Conservation (phyloP, 2,888 invertebrate genomes). For the Mactromeris polynyma region DNA sequence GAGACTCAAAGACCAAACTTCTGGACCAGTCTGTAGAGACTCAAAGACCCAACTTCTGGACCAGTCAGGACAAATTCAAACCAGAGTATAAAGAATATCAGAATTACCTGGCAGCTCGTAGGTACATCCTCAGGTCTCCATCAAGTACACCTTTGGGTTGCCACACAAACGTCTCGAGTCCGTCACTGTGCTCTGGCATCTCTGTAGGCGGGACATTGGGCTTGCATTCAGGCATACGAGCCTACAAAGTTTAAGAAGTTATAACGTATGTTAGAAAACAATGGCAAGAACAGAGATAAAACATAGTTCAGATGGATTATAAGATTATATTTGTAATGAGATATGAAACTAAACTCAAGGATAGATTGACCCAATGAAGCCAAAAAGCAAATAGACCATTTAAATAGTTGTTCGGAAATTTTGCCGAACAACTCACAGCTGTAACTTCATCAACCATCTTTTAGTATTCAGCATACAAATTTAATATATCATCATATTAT, state of each 20-base stretch:
- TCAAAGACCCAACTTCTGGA: background rate
- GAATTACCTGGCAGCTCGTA: conserved; percentile 94
- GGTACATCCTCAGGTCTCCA: conserved; percentile 98
- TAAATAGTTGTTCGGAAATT: no score
- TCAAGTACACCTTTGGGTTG: conserved; percentile 95
- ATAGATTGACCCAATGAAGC: no score
- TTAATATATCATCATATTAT: no score
- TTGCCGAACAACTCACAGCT: no score
- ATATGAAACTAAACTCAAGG: no score
- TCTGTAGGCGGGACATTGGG: conserved; percentile 86
- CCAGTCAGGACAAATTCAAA: background rate
- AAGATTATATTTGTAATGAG: no score
- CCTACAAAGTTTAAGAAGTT: conserved; percentile 87
- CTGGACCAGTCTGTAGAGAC: background rate
- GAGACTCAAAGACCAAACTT: background rate
- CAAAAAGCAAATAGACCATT: no score
- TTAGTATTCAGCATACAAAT: no score
- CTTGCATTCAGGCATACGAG: conserved; percentile 90
- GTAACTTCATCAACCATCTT: no score
- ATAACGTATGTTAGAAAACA: background rate
- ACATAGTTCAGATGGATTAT: no score
- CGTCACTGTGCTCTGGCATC: conserved; percentile 88
- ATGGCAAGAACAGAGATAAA: no score
- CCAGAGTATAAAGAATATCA: background rate
- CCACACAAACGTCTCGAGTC: conserved; percentile 96